These are phyloP conservation scores for Paralinhomoeus sp. DNA, from an alignment of 2,888 invertebrate species.

Conservation along the genomic window DNA sequence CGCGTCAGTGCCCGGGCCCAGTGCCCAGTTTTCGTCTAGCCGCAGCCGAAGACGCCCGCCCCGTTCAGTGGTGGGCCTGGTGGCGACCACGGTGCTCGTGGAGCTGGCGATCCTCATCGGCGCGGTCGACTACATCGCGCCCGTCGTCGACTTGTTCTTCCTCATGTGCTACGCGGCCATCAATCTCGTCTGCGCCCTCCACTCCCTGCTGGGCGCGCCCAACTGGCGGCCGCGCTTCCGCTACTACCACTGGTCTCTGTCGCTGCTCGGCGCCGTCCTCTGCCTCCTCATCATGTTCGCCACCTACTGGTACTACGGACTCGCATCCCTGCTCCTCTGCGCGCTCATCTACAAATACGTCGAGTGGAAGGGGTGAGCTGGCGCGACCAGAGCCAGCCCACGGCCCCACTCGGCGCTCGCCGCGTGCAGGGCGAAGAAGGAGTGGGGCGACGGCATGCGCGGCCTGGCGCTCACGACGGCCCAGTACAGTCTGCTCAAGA, in stretches of 20 bases:
- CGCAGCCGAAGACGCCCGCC: too few relatives aligned
- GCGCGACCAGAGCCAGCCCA: too few relatives aligned
- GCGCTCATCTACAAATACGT: slow-evolving; percentile 86
- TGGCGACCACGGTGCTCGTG: slow-evolving; percentile 49
- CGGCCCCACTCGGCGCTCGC: too few relatives aligned
- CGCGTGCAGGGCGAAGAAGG: slow-evolving; percentile 46
- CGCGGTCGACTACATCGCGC: slow-evolving; percentile 87
- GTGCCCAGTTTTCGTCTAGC: too few relatives aligned
- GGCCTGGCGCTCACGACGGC: slow-evolving; percentile 93
- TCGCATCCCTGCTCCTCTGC: slow-evolving; percentile 77
- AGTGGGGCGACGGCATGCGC: slow-evolving; percentile 98
- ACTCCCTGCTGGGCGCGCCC: slow-evolving; percentile 72
- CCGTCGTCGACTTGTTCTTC: slow-evolving; percentile 51
- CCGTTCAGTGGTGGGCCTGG: slow-evolving; percentile 34
- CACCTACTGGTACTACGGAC: slow-evolving; percentile 85
- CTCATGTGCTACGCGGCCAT: slow-evolving; percentile 99
- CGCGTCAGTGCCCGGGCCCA: slow-evolving; percentile 30
- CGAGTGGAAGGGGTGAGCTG: slow-evolving; percentile 66
- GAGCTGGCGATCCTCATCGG: slow-evolving; percentile 51
- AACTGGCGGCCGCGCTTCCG: slow-evolving; percentile 96
- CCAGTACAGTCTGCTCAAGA: slow-evolving; percentile 66
- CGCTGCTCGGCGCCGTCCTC: slow-evolving; percentile 57
- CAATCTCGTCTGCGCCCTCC: slow-evolving; percentile 88
- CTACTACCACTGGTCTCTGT: slow-evolving; percentile 91
- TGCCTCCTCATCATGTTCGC: slow-evolving; percentile 95